Conservation (phyloP, 2,113 vertebrate species). For the Abramis brama region DNA sequence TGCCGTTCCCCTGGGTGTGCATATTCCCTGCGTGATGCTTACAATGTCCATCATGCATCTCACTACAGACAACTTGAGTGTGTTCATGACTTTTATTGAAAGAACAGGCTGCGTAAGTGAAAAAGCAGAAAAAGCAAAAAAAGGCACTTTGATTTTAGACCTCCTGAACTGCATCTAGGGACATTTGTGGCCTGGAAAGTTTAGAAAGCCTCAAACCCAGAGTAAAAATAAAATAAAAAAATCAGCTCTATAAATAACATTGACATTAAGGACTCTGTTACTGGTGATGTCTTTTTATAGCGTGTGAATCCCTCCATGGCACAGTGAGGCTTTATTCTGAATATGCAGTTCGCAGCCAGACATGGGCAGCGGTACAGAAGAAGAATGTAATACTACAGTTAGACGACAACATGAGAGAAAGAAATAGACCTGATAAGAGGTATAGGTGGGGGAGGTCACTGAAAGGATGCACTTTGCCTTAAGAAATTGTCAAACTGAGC, state of each 20-base stretch:
- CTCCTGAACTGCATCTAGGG: slow-evolving; percentile 39
- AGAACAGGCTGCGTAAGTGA: background rate
- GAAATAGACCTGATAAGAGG: background rate
- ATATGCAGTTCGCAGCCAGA: slow-evolving; percentile 26
- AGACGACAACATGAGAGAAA: background rate
- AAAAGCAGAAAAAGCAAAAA: slow-evolving; percentile 20
- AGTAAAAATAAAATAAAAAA: slow-evolving; percentile 69
- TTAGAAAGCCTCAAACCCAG: slow-evolving; percentile 58
- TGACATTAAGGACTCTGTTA: slow-evolving; percentile 57
- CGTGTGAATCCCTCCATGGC: slow-evolving; percentile 53
- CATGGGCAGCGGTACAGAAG: slow-evolving; percentile 42
- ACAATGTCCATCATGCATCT: background rate
- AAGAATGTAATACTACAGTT: slow-evolving; percentile 25
- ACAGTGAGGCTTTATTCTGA: slow-evolving; percentile 51
- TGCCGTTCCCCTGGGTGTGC: background rate
- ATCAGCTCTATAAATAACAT: slow-evolving; percentile 67
- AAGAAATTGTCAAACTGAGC: background rate
- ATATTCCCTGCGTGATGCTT: slow-evolving; percentile 12
- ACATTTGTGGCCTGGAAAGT: slow-evolving; percentile 64
- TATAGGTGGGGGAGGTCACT: background rate
- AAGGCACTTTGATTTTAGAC: slow-evolving; percentile 28
- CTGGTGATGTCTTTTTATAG: slow-evolving; percentile 61
- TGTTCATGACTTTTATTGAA: background rate
- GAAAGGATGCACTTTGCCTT: background rate
- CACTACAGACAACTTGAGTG: background rate